Conservation (phyloP, 2,797 vertebrate species). For the Gymnothorax javanicus region DNA sequence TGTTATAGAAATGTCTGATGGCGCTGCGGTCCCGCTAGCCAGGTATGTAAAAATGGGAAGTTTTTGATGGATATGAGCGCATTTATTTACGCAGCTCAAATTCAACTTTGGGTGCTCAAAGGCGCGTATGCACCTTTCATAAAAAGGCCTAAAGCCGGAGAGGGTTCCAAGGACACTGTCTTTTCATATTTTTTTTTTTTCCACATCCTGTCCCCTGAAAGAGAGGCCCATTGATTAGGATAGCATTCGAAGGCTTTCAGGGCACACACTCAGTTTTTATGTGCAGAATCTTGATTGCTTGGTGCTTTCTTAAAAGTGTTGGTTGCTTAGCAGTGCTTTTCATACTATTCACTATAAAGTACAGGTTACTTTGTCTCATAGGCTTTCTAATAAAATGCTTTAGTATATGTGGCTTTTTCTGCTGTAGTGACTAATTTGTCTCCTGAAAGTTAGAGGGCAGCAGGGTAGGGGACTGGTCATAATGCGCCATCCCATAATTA, state of each 20-base stretch:
- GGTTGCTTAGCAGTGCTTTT: neutral
- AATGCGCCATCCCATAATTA: neutral
- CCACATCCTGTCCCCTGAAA: neutral
- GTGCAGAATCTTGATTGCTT: neutral
- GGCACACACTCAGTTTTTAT: neutral
- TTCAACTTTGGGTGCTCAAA: too few relatives aligned
- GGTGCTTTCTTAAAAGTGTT: neutral
- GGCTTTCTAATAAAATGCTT: neutral
- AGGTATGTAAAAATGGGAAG: too few relatives aligned
- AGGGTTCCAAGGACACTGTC: neutral
- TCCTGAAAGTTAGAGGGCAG: neutral
- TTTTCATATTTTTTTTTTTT: neutral
- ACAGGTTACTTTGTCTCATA: too few relatives aligned
- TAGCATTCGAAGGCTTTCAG: neutral
- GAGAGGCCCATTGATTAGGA: neutral
- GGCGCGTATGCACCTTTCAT: too few relatives aligned
- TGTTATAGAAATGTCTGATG: too few relatives aligned
- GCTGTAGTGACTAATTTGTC: neutral
- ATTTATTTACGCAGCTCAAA: too few relatives aligned
- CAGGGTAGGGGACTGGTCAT: neutral
- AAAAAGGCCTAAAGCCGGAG: neutral
- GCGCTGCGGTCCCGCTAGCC: too few relatives aligned
- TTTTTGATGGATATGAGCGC: too few relatives aligned
- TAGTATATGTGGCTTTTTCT: neutral
- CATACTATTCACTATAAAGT: neutral